These are phyloP conservation scores for Rhopalosiphum nymphaeae DNA, from an alignment of 2,888 invertebrate species.

Conservation along the genomic window DNA sequence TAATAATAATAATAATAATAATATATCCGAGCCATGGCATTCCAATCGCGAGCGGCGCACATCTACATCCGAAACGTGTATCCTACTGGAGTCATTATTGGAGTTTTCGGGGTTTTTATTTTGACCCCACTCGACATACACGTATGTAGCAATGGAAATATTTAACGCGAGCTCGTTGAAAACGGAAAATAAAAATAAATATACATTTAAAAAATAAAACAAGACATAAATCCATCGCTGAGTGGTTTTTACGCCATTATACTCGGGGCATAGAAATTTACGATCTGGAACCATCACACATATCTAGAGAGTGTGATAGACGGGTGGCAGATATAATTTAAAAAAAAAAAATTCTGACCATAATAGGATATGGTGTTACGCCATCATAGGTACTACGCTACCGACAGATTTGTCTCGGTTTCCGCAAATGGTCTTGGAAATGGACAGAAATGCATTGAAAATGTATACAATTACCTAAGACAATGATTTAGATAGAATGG, in stretches of 20 bases:
- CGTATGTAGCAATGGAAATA: not conserved
- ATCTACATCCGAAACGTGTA: not conserved
- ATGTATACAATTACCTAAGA: not conserved
- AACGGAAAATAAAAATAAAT: not conserved
- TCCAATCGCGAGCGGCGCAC: constrained; percentile 4
- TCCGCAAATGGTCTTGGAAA: not conserved
- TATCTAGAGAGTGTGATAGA: not conserved
- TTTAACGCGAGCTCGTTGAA: not conserved
- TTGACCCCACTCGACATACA: not conserved
- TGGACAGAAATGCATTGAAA: not conserved
- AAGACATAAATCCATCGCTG: not conserved
- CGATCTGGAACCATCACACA: constrained; percentile 24
- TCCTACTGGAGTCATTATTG: constrained; percentile 1
- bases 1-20: not conserved
- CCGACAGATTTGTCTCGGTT: not conserved
- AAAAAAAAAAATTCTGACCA: not conserved
- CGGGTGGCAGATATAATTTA: not conserved
- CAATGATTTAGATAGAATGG: not conserved
- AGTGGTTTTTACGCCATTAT: not conserved
- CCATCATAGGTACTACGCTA: no score
- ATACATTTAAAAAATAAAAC: not conserved
- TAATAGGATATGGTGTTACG: not conserved
- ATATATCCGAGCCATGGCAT: constrained; percentile 2
- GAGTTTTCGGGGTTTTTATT: not conserved
- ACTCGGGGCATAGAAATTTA: constrained; percentile 16